Evolutionary conservation across 2,113 vertebrate genomes (phyloP).

Genomic region (Plecotus auritus): DNA sequence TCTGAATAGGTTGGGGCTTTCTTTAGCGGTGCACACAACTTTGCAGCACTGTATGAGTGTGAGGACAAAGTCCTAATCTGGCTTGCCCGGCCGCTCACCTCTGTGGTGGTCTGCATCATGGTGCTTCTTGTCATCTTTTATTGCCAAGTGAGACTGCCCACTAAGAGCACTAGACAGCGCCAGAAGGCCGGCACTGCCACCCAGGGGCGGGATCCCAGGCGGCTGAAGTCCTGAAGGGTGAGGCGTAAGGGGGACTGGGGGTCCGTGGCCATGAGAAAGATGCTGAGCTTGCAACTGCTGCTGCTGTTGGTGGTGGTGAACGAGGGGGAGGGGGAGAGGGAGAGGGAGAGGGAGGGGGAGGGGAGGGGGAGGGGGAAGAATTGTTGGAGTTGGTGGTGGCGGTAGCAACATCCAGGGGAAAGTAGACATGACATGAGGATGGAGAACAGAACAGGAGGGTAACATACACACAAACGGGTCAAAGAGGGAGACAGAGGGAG

Average conservation of each 20-base stretch:
- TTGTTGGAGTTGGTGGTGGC: constrained; percentile 51
- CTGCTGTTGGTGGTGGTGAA: constrained; percentile 75
- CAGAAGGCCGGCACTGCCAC: constrained; percentile 92
- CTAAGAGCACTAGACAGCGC: constrained; percentile 94
- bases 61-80: constrained; percentile 82
- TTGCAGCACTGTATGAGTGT: constrained; percentile 73
- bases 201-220: constrained; percentile 89
- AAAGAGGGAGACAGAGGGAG: neutral
- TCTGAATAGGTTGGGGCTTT: constrained; percentile 74
- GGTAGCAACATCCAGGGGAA: neutral
- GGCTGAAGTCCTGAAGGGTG: constrained; percentile 95
- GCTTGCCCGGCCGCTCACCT: constrained; percentile 91
- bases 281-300: constrained; percentile 92
- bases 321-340: too few relatives aligned
- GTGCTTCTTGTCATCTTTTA: constrained; percentile 97
- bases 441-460: neutral
- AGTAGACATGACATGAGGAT: neutral
- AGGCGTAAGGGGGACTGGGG: constrained; percentile 93
- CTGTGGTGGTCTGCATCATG: constrained; percentile 93
- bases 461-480: neutral
- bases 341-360: neutral
- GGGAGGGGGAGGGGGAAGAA: neutral
- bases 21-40: constrained; percentile 75
- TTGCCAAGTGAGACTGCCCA: constrained; percentile 90
- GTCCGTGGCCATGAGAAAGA: constrained; percentile 92